These are phyloP conservation scores for Epinotia demarniana DNA, from an alignment of 2,888 invertebrate genomes.

Conservation along the genomic window DNA sequence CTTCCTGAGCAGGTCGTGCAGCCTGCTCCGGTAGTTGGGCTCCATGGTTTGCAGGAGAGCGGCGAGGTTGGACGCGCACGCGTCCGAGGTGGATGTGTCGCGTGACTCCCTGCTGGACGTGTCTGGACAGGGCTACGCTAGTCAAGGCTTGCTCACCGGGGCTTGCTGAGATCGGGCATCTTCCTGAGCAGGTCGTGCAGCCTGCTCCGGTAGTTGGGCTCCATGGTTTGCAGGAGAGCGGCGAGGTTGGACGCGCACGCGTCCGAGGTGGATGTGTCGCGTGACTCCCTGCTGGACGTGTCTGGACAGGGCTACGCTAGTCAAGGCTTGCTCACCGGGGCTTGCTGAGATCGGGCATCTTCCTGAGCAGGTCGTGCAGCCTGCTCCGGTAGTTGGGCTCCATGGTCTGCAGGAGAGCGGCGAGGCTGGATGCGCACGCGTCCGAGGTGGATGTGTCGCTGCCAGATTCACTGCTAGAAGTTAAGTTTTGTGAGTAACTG, in stretches of 20 bases:
- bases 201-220: slow-evolving; percentile 70
- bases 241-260: too few relatives aligned
- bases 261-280: slow-evolving; percentile 59
- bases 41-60: too few relatives aligned
- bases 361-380: slow-evolving; percentile 57
- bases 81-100: too few relatives aligned
- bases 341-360: slow-evolving; percentile 51
- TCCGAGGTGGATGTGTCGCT: slow-evolving; percentile 60
- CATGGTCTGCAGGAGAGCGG: slow-evolving; percentile 67
- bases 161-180: not conserved
- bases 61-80: too few relatives aligned
- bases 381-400: slow-evolving; percentile 73
- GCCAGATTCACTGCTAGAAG: slow-evolving; percentile 44
- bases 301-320: too few relatives aligned
- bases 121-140: too few relatives aligned
- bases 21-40: too few relatives aligned
- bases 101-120: too few relatives aligned
- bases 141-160: too few relatives aligned
- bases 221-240: slow-evolving; percentile 68
- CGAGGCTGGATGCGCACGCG: slow-evolving; percentile 63
- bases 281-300: too few relatives aligned
- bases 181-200: slow-evolving; percentile 50
- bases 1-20: too few relatives aligned
- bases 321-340: slow-evolving; percentile 53
- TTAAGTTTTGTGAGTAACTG: not conserved